Evolutionary conservation across 1,140 invertebrate species (phyloP).

Genomic region (Neocloeon triangulifer): DNA sequence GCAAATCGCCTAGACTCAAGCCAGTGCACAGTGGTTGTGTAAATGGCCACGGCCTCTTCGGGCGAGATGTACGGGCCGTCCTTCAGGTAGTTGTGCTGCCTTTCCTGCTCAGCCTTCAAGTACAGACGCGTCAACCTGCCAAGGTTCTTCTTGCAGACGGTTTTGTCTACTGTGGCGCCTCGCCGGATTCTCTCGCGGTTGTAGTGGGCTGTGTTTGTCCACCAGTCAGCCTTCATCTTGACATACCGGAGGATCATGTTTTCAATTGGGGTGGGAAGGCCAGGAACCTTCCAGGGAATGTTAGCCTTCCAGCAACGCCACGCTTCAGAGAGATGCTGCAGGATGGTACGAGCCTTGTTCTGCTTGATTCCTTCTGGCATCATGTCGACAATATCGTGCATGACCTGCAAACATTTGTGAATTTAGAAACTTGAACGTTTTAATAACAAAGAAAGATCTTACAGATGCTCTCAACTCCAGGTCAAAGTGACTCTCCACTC

Average conservation of each 20-base stretch:
- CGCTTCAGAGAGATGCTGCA: constrained; percentile 97
- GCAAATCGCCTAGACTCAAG: constrained; percentile 93
- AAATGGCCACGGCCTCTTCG: constrained; percentile 98
- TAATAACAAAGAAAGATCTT: constrained; percentile 9
- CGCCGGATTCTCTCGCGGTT: constrained; percentile 89
- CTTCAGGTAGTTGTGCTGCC: constrained; percentile 98
- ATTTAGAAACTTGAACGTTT: too few species aligned
- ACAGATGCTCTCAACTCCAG: constrained; percentile 91
- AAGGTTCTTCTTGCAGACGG: constrained; percentile 98
- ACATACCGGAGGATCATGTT: constrained; percentile 99
- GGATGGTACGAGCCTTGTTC: constrained; percentile 95
- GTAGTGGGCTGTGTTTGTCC: constrained; percentile 99
- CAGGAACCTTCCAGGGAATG: constrained; percentile 99
- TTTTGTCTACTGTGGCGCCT: constrained; percentile 94
- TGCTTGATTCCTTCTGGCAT: constrained; percentile 99
- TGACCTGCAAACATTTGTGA: constrained; percentile 37
- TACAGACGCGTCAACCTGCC: constrained; percentile 90
- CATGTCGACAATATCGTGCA: constrained; percentile 99
- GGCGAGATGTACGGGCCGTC: constrained; percentile 98
- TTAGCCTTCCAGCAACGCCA: constrained; percentile 99
- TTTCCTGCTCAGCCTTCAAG: constrained; percentile 94
- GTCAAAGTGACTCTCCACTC: constrained; percentile 99
- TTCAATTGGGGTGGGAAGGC: constrained; percentile 95
- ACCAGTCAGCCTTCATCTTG: constrained; percentile 99
- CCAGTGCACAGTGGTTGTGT: constrained; percentile 99